phyloP scores from a whole-genome alignment of 1,140 invertebrate genomes.

The Drosophila murphyi region DNA sequence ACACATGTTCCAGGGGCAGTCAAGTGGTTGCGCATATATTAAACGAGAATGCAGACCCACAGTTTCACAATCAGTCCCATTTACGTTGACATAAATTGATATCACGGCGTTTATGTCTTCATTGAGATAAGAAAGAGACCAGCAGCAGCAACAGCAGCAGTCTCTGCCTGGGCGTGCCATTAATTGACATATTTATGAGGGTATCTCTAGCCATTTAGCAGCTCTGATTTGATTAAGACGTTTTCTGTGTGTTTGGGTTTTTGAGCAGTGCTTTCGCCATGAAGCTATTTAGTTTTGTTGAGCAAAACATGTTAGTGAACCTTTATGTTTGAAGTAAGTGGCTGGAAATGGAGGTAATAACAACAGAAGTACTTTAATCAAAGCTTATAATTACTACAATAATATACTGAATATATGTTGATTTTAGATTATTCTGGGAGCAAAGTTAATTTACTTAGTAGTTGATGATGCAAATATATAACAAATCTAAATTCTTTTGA shows the following conservation, averaged over 20 bases:
- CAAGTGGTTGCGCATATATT: conserved; percentile 69
- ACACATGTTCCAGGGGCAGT: conserved; percentile 75
- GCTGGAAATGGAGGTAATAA: not conserved
- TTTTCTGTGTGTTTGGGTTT: conserved; percentile 15
- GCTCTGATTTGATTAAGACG: conserved; percentile 71
- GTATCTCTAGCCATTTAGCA: conserved; percentile 57
- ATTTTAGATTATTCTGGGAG: not conserved
- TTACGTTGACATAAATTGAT: conserved; percentile 82
- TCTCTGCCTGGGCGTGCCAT: conserved; percentile 46
- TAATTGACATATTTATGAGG: conserved; percentile 83
- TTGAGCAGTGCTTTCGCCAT: not conserved
- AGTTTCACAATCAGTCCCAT: conserved; percentile 33
- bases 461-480: too few relatives aligned
- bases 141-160: conserved; percentile 3
- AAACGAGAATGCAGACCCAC: conserved; percentile 32
- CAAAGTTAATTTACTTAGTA: not conserved
- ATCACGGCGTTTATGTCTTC: conserved; percentile 80
- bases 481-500: too few relatives aligned
- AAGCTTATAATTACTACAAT: not conserved
- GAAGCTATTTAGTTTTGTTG: not conserved
- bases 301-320: not conserved
- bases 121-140: conserved; percentile 68
- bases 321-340: not conserved
- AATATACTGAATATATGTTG: too few relatives aligned
- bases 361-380: not conserved